Evolutionary conservation across 2,113 vertebrate species (phyloP), one percentile per base, ranked within the genome.

Genomic region (Sclerurus mexicanus): DNA sequence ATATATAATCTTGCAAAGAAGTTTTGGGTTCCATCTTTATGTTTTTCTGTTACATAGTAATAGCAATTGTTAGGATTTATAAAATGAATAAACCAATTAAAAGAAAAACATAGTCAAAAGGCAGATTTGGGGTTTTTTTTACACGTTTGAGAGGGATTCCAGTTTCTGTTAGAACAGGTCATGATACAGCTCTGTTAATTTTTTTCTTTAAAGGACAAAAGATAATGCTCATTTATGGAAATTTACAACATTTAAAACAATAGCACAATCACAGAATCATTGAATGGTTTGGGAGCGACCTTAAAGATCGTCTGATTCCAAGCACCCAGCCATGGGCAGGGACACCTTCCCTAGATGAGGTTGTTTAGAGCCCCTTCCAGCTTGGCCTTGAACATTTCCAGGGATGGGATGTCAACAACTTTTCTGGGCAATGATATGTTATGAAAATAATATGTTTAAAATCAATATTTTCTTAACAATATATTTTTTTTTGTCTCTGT

Each of bases 111-210:
- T 42, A n/a, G 5, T 21, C 4, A 24, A 72, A 91, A 82, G 2
- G 1, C 6, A 68, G 10, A 13, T 12, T n/a, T 62, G 6, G n/a
- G 20, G 18, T 7, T 14, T 50, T 30, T 64, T 58, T 58, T 21
- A 21, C 21, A 46, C 1, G 0, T 87, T 76, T 53, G 11, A 80
- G 19, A 24, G 7, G 4, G 6, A 35, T 39, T 23, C 5, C 14
- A 49, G 11, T 62, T 90, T 89, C 31, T 60, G 9, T 20, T 58
- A 69, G 23, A 79, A 58, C 3, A 46, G 3, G 52, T 46, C 49
- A 25, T 25, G 46, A 10, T 74, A 69, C 22, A 88, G 4, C 33
- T 42, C 7, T 24, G 19, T 22, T 39, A 77, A 31, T 49, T 67
- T 64, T 10, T 10, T 19, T 74, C 9, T 15, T 74, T 56, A 69